phyloP scores from a whole-genome alignment of 2,113 vertebrate genomes.

The Zosterops borbonicus region DNA sequence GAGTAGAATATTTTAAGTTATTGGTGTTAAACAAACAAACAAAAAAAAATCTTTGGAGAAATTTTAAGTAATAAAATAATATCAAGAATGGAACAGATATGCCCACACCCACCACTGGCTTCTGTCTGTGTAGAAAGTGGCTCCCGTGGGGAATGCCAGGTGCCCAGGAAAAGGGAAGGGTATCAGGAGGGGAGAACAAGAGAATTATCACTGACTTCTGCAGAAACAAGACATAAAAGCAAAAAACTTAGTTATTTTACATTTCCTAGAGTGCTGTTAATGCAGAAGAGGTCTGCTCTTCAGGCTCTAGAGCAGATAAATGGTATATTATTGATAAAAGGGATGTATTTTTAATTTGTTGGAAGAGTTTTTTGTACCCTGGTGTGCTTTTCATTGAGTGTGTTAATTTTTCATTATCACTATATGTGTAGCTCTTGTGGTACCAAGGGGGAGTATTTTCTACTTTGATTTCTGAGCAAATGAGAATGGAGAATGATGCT shows the following conservation, averaged over 20 bases:
- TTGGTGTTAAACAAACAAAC: not conserved
- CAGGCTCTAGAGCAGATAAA: not conserved
- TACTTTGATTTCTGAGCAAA: constrained; percentile 24
- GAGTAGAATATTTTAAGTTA: not conserved
- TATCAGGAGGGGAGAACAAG: not conserved
- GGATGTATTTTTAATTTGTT: constrained; percentile 13
- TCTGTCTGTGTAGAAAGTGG: not conserved
- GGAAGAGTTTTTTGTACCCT: not conserved
- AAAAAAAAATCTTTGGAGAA: not conserved
- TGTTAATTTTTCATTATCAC: constrained; percentile 39
- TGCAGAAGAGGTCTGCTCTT: not conserved
- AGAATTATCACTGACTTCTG: not conserved
- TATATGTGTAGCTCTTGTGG: not conserved
- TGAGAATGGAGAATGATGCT: not conserved
- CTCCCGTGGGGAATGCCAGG: not conserved
- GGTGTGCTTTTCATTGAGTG: not conserved
- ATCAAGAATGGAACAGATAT: not conserved
- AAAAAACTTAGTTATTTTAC: not conserved
- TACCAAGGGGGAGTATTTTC: not conserved
- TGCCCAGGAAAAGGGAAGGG: not conserved
- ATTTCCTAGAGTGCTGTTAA: not conserved
- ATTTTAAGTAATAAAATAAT: not conserved
- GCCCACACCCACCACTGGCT: not conserved
- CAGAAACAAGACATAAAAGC: not conserved
- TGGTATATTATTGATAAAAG: not conserved